These are phyloP conservation scores for Phalanger gymnotis DNA, from an alignment of 2,797 vertebrate species.

Conservation along the genomic window DNA sequence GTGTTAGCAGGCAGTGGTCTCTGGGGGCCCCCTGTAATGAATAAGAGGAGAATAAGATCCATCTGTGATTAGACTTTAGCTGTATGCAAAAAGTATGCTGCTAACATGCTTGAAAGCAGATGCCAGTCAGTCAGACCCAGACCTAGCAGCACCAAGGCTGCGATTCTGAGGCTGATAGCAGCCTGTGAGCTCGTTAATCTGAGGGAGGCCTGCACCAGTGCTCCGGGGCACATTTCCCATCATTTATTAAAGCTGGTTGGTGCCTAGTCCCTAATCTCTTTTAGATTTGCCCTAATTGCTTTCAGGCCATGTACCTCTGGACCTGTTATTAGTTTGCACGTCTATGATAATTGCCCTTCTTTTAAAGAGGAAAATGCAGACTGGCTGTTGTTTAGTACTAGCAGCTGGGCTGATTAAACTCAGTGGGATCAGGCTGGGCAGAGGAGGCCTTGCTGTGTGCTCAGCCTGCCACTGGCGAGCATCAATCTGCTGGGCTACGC, in stretches of 20 bases:
- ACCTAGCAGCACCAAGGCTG: not conserved
- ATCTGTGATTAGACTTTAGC: slow-evolving; percentile 54
- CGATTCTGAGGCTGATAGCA: not conserved
- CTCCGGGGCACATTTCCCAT: slow-evolving; percentile 20
- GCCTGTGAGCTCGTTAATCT: not conserved
- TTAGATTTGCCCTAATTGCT: slow-evolving; percentile 53
- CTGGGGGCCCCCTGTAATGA: slow-evolving; percentile 4
- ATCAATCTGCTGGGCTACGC: not conserved
- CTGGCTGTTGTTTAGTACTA: not conserved
- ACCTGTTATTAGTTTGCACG: not conserved
- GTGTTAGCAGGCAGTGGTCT: slow-evolving; percentile 1
- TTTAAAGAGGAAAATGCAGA: not conserved
- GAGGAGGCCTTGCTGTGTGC: not conserved
- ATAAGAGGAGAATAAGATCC: not conserved
- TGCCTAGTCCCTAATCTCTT: slow-evolving; percentile 49
- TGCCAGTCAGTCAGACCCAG: not conserved
- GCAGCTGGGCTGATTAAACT: not conserved
- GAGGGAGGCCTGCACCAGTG: slow-evolving; percentile 13
- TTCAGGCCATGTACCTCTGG: slow-evolving; percentile 20
- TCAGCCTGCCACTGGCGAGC: not conserved
- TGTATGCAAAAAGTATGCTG: not conserved
- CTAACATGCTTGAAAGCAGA: not conserved
- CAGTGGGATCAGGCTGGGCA: not conserved
- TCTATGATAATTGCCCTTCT: slow-evolving; percentile 45
- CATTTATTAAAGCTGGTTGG: slow-evolving; percentile 37